Evolutionary conservation across 2,113 vertebrate species (phyloP).

Genomic region (Semicossyphus pulcher): DNA sequence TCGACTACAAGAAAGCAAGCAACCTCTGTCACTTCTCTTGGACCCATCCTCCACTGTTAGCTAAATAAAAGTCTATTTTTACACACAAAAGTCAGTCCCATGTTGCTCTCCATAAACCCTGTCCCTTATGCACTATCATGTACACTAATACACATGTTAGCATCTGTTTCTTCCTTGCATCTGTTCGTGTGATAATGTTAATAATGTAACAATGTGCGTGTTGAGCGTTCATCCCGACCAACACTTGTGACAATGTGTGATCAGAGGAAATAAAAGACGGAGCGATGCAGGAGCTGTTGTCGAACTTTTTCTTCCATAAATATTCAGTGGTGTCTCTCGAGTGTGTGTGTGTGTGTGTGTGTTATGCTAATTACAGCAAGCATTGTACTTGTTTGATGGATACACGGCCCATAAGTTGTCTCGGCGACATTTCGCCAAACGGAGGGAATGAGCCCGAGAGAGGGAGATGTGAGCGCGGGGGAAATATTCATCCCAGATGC

Average conservation of each 20-base stretch:
- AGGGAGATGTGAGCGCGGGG: not conserved
- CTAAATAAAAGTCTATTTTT: slow-evolving; percentile 57
- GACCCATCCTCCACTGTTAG: slow-evolving; percentile 9
- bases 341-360: slow-evolving; percentile 32
- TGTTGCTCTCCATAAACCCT: slow-evolving; percentile 17
- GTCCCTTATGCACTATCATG: slow-evolving; percentile 38
- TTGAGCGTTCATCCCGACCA: slow-evolving; percentile 50
- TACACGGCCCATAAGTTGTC: slow-evolving; percentile 40
- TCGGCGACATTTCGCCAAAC: slow-evolving; percentile 48
- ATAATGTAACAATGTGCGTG: slow-evolving; percentile 52
- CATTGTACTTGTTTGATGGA: slow-evolving; percentile 55
- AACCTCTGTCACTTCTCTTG: slow-evolving; percentile 1
- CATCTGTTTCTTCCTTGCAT: slow-evolving; percentile 36
- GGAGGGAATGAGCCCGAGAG: slow-evolving; percentile 48
- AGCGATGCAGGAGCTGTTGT: slow-evolving; percentile 57
- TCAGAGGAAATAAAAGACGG: slow-evolving; percentile 74
- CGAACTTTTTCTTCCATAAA: slow-evolving; percentile 56
- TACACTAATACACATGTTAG: slow-evolving; percentile 16
- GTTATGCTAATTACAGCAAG: slow-evolving; percentile 55
- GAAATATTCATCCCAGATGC: slow-evolving; percentile 45
- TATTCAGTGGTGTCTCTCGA: slow-evolving; percentile 41
- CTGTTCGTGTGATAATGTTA: slow-evolving; percentile 47
- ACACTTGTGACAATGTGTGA: slow-evolving; percentile 60
- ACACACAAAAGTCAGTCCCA: slow-evolving; percentile 20
- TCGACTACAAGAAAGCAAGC: slow-evolving; percentile 12